These are phyloP conservation scores for Apamea crenata DNA, from an alignment of 2,888 invertebrate genomes.

Conservation along the genomic window DNA sequence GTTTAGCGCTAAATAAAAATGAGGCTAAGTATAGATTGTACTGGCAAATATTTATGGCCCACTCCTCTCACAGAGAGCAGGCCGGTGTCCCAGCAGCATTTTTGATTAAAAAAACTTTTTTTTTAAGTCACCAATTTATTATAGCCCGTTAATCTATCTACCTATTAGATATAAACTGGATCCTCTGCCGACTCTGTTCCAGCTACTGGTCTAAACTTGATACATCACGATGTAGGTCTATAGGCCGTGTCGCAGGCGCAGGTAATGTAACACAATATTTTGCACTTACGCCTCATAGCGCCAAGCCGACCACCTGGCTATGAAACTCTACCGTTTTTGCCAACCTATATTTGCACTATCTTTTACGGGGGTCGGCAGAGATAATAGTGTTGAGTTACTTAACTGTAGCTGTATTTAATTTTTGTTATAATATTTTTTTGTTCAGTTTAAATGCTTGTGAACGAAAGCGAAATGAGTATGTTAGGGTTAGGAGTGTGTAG, in stretches of 20 bases:
- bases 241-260: conserved; percentile 52
- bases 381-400: conserved; percentile 54
- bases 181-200: conserved; percentile 6
- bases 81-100: too few relatives aligned
- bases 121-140: not conserved
- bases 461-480: not conserved
- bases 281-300: conserved; percentile 51
- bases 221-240: conserved; percentile 59
- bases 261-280: conserved; percentile 65
- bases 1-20: too few relatives aligned
- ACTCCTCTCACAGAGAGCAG: too few relatives aligned
- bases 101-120: too few relatives aligned
- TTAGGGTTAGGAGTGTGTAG: too few relatives aligned
- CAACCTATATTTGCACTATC: conserved; percentile 66
- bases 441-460: not conserved
- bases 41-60: too few relatives aligned
- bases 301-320: conserved; percentile 59
- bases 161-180: not conserved
- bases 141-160: not conserved
- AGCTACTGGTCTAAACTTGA: conserved; percentile 57
- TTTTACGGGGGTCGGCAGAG: conserved; percentile 52
- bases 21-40: too few relatives aligned
- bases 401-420: not conserved
- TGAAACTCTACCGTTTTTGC: conserved; percentile 59
- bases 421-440: not conserved